A percentile compares a stretch with the other conserved stretches of the same genome.
These are phyloP conservation scores for Heliangelus exortis DNA, from an alignment of 2,797 vertebrate genomes.

Conservation along the genomic window DNA sequence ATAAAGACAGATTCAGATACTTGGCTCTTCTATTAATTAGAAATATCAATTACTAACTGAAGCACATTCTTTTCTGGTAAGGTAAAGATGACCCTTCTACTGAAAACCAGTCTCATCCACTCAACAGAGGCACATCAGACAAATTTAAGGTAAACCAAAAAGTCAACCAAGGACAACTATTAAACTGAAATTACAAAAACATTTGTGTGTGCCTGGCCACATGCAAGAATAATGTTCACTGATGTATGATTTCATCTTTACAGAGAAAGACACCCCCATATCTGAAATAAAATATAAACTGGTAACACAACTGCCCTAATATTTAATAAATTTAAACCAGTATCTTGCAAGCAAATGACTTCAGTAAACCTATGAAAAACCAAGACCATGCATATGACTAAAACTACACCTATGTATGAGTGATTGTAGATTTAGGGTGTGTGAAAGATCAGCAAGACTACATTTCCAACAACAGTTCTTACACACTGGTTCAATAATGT, in stretches of 20 bases:
- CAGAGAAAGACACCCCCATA: neutral
- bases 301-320: neutral
- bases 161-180: slow-evolving; percentile 14
- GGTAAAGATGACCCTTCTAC: neutral
- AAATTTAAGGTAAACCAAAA: slow-evolving; percentile 8
- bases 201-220: neutral
- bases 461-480: neutral
- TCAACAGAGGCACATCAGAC: neutral
- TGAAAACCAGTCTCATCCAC: neutral
- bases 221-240: neutral
- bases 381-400: neutral
- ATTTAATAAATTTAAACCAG: neutral
- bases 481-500: neutral
- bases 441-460: neutral
- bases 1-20: neutral
- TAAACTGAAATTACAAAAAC: neutral
- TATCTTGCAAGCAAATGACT: neutral
- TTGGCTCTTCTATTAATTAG: neutral
- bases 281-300: neutral
- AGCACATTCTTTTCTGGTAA: neutral
- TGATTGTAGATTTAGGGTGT: neutral
- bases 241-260: neutral
- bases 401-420: neutral
- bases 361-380: neutral
- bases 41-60: neutral